Base-by-base conservation (phyloP, 2,888 invertebrate species). In the Machimus atricapillus region DNA sequence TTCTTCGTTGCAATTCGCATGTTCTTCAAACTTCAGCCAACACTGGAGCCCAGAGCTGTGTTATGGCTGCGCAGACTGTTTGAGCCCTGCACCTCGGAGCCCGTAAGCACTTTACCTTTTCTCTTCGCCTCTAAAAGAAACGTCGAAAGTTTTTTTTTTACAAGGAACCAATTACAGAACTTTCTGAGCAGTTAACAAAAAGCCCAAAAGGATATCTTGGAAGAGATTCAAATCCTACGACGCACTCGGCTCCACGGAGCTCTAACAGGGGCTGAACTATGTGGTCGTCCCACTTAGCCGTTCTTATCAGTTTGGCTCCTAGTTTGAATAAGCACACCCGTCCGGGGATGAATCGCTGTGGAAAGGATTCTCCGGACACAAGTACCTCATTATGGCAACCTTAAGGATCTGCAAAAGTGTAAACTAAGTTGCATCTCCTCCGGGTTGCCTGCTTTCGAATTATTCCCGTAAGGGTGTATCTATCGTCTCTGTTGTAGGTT, bases 361-460 rank as follows among this genome's bases (percentile, higher is more conserved):
- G 27, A 74, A 85, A 85, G 85, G 74, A 74, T 74, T 74, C 74
- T 85, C 46, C 74, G 85, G 85, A 74, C 85, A 85, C 85, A 85
- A 85, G 85, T 85, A 74, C 85, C 85, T 85, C 85, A 85, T 85
- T 85, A 85, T 74, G 73, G 43, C 46, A 46, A 85, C 74, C 74
- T 85, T 73, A 74, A 85, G 85, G 74, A 85, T 85, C 43, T 85
- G 85, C 52, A 85, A 85, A 85, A 85, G 85, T 85, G 85, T 85
- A 85, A 85, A 85, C 85, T 85, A 85, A 85, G 85, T 85, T 85
- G 74, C 74, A 85, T 85, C 85, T 43, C 37, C 31, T 37, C 58
- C n/a, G 43, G 85, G 43, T 74, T 85, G 27, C 19, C 31, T 85
- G 85, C 74, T 85, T 43, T 73, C 46, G 66, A 58, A 73, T 43